Evolutionary conservation across 2,888 invertebrate species (phyloP), one percentile per base, ranked within the genome.

Genomic region (Ceraclea dissimilis): DNA sequence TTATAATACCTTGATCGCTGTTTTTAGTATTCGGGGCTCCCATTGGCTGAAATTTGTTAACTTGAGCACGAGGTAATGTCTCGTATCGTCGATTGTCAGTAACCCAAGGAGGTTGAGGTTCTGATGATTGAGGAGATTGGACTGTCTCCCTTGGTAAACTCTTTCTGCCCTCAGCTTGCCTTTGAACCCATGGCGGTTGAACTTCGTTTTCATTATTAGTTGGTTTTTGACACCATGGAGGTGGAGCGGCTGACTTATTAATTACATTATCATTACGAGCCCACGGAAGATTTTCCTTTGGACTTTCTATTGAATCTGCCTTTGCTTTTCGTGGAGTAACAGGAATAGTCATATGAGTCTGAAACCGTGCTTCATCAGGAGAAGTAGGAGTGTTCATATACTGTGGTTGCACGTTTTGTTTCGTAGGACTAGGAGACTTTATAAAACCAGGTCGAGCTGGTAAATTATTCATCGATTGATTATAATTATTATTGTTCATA

Each of bases 291-390:
- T 76, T 69, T 13, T 74, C 68, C 58, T 76, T 74, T 1, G 76
- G 75, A 63, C 75, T 77, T 2, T 75, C 77, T 1, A 76, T 73
- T 56, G 47, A 26, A 69, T 74, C 59, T 71, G 70, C 56, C 71
- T 65, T 69, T 61, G 67, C 72, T 67, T 72, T 75, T 53, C 69
- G 70, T 39, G 74, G 71, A 22, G 73, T 71, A 4, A 78, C 73
- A 8, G 78, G 77, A 61, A 78, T 77, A 0, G 77, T 76, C 69
- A 78, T 77, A 2, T 74, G 70, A 1, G 78, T 72, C 63, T 78
- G 78, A 56, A 73, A 78, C 50, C 76, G 69, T 4, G 73, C 71
- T 64, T 70, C 62, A 17, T 53, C 33, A 26, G 49, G 51, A n/a
- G 34, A n/a, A 53, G 71, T 71, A 50, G 67, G 60, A 2, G 57